Conservation (phyloP, 1,140 invertebrate species). For the Drosophila erecta region DNA sequence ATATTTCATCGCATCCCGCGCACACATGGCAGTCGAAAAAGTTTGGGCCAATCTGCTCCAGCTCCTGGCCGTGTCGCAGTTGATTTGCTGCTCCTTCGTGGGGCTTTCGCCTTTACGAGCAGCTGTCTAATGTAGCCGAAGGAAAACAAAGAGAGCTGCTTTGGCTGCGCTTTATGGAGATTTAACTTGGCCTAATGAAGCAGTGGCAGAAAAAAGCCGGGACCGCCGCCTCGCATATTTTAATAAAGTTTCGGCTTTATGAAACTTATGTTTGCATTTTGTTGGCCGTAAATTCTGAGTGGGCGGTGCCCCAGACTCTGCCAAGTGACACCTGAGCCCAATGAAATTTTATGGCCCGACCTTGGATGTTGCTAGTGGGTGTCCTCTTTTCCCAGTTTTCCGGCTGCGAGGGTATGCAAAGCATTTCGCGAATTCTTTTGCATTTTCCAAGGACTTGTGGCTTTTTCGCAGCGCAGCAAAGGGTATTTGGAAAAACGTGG, state of each 20-base stretch:
- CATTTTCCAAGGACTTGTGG: constrained; percentile 3
- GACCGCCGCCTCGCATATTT: constrained; percentile 67
- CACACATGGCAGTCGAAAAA: constrained; percentile 50
- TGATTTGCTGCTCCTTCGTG: constrained; percentile 64
- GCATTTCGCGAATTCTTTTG: constrained; percentile 27
- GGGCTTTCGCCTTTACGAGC: constrained; percentile 52
- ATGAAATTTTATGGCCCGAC: constrained; percentile 60
- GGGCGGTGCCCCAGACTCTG: constrained; percentile 18
- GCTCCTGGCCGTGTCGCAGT: constrained; percentile 41
- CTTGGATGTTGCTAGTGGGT: constrained; percentile 6
- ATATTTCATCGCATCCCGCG: constrained; percentile 51
- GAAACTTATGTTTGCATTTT: constrained; percentile 72
- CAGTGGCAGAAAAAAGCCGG: constrained; percentile 24
- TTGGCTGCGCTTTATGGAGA: constrained; percentile 73
- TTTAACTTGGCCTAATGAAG: constrained; percentile 78
- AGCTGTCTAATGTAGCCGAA: constrained; percentile 59
- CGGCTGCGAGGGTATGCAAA: constrained; percentile 23
- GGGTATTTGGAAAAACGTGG: constrained; percentile 38
- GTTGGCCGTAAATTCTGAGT: constrained; percentile 70
- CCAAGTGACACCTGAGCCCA: constrained; percentile 63
- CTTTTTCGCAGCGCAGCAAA: not conserved
- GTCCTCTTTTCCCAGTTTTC: not conserved
- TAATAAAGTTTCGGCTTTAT: constrained; percentile 70
- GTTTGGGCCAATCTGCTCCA: constrained; percentile 34
- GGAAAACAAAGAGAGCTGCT: constrained; percentile 34